Conservation (phyloP, 1,140 invertebrate species). For the Agraylea sexmaculata region DNA sequence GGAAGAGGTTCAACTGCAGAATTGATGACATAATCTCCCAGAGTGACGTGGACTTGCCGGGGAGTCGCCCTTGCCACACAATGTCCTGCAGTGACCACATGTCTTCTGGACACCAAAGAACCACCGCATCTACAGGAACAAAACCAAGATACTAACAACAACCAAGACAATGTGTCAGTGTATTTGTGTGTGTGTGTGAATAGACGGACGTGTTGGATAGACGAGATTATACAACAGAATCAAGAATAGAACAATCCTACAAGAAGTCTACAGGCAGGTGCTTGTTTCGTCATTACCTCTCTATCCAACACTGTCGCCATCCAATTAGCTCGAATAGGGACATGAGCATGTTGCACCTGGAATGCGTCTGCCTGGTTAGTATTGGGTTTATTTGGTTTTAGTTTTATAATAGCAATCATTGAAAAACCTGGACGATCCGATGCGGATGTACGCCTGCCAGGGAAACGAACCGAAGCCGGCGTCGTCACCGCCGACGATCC, state of each 20-base stretch:
- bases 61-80: constrained; percentile 86
- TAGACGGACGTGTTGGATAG: constrained; percentile 21
- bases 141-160: too few relatives aligned
- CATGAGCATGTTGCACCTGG: constrained; percentile 43
- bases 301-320: constrained; percentile 45
- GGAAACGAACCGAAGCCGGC: constrained; percentile 90
- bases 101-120: constrained; percentile 79
- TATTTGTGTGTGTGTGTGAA: not conserved
- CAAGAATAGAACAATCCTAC: constrained; percentile 1
- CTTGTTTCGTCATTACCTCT: constrained; percentile 39
- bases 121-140: constrained; percentile 75
- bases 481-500: constrained; percentile 88
- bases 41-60: constrained; percentile 78
- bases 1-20: constrained; percentile 80
- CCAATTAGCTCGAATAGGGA: constrained; percentile 42
- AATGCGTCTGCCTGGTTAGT: constrained; percentile 24
- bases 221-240: constrained; percentile 14
- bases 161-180: too few relatives aligned
- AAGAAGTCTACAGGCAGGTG: too few relatives aligned
- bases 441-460: constrained; percentile 92
- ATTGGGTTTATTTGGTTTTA: not conserved
- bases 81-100: constrained; percentile 93
- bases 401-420: not conserved
- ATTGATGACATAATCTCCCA: constrained; percentile 90
- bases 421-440: constrained; percentile 59